phyloP scores from a whole-genome alignment of 1,140 invertebrate species.

The Vanessa tameamea region DNA sequence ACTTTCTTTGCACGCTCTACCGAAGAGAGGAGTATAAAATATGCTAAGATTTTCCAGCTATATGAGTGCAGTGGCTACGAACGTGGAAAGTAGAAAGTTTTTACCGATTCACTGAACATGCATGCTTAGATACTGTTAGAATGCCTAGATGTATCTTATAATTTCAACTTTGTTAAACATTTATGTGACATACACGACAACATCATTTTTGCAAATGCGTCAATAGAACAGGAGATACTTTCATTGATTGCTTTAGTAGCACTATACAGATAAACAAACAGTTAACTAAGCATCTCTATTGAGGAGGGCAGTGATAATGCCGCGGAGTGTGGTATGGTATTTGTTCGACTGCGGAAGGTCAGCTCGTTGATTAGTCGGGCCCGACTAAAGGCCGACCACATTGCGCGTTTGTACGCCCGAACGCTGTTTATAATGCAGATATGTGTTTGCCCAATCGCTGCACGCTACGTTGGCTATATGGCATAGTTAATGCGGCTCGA shows the following conservation, averaged over 20 bases:
- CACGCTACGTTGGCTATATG: constrained; percentile 80
- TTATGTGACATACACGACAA: constrained; percentile 33
- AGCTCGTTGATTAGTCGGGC: constrained; percentile 78
- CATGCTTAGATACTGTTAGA: constrained; percentile 57
- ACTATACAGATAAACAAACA: constrained; percentile 22
- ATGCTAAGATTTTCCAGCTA: constrained; percentile 73
- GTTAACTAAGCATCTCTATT: constrained; percentile 45
- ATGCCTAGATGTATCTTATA: constrained; percentile 33
- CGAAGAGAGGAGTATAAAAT: constrained; percentile 67
- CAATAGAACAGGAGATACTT: not conserved
- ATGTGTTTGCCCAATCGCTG: constrained; percentile 80
- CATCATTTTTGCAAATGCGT: not conserved
- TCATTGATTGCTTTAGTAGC: constrained; percentile 3
- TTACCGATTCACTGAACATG: constrained; percentile 75
- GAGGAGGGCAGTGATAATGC: constrained; percentile 47
- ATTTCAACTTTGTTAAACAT: constrained; percentile 52
- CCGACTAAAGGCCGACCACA: constrained; percentile 78
- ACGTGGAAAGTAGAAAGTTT: constrained; percentile 78
- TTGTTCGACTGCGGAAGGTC: constrained; percentile 75
- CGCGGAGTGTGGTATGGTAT: constrained; percentile 49
- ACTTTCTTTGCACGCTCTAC: constrained; percentile 74
- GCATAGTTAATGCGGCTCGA: constrained; percentile 79
- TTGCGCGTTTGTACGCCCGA: constrained; percentile 77
- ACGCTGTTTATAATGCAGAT: constrained; percentile 82
- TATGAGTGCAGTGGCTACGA: constrained; percentile 55